Evolutionary conservation across 1,140 invertebrate species (phyloP).

Genomic region (Holotrichia oblita): DNA sequence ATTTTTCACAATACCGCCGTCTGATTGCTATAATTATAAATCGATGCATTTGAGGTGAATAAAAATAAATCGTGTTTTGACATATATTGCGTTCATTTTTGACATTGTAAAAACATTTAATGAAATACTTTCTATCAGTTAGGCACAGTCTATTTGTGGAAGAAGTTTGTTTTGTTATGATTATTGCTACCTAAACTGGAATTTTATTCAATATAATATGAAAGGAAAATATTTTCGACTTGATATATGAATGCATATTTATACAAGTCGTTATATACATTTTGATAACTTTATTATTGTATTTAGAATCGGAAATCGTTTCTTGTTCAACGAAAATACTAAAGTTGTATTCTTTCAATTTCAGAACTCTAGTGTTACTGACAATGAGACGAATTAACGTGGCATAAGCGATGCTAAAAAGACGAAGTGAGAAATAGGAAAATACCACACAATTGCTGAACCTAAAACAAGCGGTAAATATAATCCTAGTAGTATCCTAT

Average conservation of each 20-base stretch:
- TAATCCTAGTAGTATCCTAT: too few relatives aligned
- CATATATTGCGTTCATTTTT: conserved; percentile 2
- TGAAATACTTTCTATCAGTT: conserved; percentile 4
- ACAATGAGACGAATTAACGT: too few relatives aligned
- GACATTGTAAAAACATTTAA: conserved; percentile 18
- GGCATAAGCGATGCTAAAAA: too few relatives aligned
- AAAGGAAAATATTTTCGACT: neutral
- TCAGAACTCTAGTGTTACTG: too few relatives aligned
- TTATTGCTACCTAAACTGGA: neutral
- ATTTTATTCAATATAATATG: neutral
- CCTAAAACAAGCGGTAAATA: too few relatives aligned
- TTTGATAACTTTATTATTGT: too few relatives aligned
- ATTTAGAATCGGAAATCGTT: too few relatives aligned
- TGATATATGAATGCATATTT: neutral
- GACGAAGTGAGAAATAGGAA: too few relatives aligned
- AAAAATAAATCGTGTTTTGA: conserved; percentile 32
- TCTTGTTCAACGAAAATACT: too few relatives aligned
- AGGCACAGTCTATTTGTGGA: neutral
- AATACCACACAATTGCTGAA: too few relatives aligned
- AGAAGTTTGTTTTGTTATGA: neutral
- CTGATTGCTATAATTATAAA: conserved; percentile 34
- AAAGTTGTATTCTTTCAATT: too few relatives aligned
- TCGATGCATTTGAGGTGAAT: conserved; percentile 25
- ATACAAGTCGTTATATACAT: too few relatives aligned
- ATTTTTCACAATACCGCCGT: conserved; percentile 22